Evolutionary conservation across 2,113 vertebrate species (phyloP).

Genomic region (Menura novaehollandiae): DNA sequence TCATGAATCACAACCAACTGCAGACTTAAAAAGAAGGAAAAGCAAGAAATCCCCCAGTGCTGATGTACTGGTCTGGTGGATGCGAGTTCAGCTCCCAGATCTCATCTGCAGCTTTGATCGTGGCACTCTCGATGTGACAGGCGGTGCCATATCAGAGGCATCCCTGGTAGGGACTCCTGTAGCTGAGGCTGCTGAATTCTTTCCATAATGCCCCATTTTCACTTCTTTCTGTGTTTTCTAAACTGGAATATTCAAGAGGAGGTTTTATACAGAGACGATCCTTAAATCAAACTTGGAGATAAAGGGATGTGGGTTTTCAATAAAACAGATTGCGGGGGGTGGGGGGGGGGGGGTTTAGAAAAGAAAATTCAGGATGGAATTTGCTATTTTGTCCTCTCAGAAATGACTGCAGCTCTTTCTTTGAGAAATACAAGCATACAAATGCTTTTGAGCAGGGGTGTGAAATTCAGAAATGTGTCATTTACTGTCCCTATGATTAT

Average conservation of each 20-base stretch:
- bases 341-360: neutral
- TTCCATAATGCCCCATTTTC: neutral
- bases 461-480: neutral
- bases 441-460: neutral
- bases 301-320: neutral
- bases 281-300: neutral
- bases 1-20: neutral
- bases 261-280: neutral
- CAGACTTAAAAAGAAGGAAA: neutral
- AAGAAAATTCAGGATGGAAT: neutral
- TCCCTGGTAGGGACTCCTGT: neutral
- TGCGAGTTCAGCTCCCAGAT: neutral
- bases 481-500: neutral
- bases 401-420: neutral
- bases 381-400: neutral
- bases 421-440: neutral
- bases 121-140: neutral
- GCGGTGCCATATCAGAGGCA: rapidly evolving
- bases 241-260: neutral
- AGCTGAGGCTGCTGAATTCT: neutral
- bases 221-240: neutral
- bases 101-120: neutral
- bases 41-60: neutral
- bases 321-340: neutral
- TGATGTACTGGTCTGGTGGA: neutral